Evolutionary conservation across 2,888 invertebrate genomes (phyloP).

Genomic region (Ennomos fuscantarius): DNA sequence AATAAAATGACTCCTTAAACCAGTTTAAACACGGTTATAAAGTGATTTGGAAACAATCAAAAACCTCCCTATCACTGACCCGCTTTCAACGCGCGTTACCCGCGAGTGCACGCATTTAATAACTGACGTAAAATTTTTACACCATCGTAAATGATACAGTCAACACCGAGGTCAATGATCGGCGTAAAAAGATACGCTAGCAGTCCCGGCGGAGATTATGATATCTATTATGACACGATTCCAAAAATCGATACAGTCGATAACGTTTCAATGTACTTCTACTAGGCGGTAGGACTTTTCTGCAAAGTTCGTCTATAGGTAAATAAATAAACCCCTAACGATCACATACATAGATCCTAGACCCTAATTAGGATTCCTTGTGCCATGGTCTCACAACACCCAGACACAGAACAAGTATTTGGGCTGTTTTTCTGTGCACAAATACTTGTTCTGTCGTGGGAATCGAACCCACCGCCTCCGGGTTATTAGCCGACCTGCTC

Average conservation of each 20-base stretch:
- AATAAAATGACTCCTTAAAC: too few relatives aligned
- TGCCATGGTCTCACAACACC: too few relatives aligned
- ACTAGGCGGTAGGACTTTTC: too few relatives aligned
- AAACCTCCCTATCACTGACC: conserved; percentile 38
- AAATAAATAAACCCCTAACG: too few relatives aligned
- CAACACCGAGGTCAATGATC: conserved; percentile 45
- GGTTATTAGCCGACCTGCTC: too few relatives aligned
- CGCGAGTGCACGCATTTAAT: conserved; percentile 60
- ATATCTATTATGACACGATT: not conserved
- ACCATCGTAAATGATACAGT: conserved; percentile 54
- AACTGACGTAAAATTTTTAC: conserved; percentile 59
- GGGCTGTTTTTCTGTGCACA: too few relatives aligned
- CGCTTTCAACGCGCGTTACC: conserved; percentile 61
- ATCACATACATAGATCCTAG: too few relatives aligned
- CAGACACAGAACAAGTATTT: too few relatives aligned
- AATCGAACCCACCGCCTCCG: too few relatives aligned
- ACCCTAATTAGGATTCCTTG: too few relatives aligned
- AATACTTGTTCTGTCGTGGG: too few relatives aligned
- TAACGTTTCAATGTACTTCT: conserved; percentile 2
- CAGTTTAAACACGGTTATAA: conserved; percentile 2
- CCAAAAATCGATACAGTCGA: not conserved
- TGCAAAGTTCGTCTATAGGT: too few relatives aligned
- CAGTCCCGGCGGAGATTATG: not conserved
- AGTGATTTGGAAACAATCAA: conserved; percentile 21
- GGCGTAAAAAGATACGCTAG: not conserved